Evolutionary conservation across 2,888 invertebrate genomes (phyloP).

Genomic region (Idaea biselata): DNA sequence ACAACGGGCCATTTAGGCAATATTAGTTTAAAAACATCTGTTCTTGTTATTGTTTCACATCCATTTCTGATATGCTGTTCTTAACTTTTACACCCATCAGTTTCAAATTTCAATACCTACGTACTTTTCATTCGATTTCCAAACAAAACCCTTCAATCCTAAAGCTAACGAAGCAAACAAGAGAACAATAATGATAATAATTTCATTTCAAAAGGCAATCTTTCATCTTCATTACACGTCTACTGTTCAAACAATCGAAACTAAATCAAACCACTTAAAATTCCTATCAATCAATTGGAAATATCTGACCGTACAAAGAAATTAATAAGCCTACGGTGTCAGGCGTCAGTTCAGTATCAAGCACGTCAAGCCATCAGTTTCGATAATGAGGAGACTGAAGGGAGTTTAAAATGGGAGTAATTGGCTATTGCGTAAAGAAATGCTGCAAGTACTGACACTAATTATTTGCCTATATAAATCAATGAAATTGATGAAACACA

Average conservation of each 20-base stretch:
- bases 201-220: constrained; percentile 21
- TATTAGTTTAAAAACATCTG: neutral
- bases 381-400: constrained; percentile 40
- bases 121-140: neutral
- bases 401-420: constrained; percentile 38
- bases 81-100: neutral
- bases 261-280: constrained; percentile 47
- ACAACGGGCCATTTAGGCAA: too few species aligned
- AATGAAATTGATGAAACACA: too few species aligned
- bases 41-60: neutral
- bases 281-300: constrained; percentile 45
- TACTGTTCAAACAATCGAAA: constrained; percentile 22
- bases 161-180: constrained; percentile 25
- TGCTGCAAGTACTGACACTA: neutral
- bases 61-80: neutral
- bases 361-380: constrained; percentile 24
- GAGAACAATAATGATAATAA: constrained; percentile 15
- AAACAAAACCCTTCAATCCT: constrained; percentile 12
- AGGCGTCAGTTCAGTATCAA: constrained; percentile 14
- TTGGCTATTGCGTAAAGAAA: constrained; percentile 39
- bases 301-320: constrained; percentile 31
- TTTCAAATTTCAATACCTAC: neutral
- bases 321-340: constrained; percentile 40
- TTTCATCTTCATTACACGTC: constrained; percentile 24
- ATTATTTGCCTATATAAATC: too few species aligned